Evolutionary conservation across 2,113 vertebrate species (phyloP), one percentile per base, ranked within the genome.

Genomic region (Falco punctatus): DNA sequence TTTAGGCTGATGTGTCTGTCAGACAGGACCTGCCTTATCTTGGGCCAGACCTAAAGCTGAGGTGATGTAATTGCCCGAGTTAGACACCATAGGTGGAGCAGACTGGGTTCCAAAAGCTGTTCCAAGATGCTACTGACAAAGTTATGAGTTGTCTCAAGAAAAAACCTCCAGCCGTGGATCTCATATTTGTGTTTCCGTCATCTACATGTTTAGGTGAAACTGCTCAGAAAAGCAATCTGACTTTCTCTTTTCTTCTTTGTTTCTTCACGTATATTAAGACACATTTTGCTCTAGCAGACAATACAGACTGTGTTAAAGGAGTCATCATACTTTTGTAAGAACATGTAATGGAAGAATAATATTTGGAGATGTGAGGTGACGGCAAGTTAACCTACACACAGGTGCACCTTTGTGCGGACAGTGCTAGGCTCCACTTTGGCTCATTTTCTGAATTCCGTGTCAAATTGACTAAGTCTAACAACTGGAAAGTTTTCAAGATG

Each of bases 391-490:
- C 64, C 72, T 84, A 62, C 52, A 81, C 59, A 71, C 88, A 95
- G 90, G 82, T 92, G 94, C 72, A 88, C 42, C 44, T 74, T 88
- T 35, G 67, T 57, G 51, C 28, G 86, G 67, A 62, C 30, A 86
- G 52, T 44, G 48, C 32, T 2, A 26, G 66, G 59, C 58, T 72
- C 71, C 54, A 77, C 69, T 83, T 67, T 0, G 2, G 32, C 51
- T 88, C 51, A 91, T 96, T 93, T 92, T 96, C 57, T 73, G 52
- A 96, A 95, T 94, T 95, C 88, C 94, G 78, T 1, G 7, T 62
- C 74, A 83, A 85, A 95, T 48, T 86, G 59, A 84, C 59, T 66
- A 79, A 80, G 64, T 38, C 88, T 21, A 93, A 74, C 51, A 90
- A 88, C 66, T 73, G 82, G 64, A 74, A 93, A 73, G 71, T 81